Conservation (phyloP, 2,113 vertebrate species). For the Pithys albifrons region DNA sequence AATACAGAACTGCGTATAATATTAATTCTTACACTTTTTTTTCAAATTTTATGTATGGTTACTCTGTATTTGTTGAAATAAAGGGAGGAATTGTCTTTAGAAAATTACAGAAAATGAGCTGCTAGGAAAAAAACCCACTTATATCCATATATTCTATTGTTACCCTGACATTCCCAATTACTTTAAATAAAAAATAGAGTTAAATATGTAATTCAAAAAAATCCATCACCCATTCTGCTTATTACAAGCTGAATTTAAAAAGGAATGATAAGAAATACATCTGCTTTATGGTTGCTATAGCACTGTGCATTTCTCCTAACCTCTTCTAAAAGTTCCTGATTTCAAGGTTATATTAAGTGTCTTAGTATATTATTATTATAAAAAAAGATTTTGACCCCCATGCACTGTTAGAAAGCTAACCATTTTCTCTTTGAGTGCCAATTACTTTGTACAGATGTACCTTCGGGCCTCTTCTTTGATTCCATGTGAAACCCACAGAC, state of each 20-base stretch:
- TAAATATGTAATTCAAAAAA: background rate
- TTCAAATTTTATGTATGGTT: background rate
- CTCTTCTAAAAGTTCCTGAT: constrained; percentile 66
- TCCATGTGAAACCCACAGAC: constrained; percentile 25
- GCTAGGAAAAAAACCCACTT: background rate
- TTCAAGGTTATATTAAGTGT: constrained; percentile 70
- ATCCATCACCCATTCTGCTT: background rate
- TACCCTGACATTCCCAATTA: background rate
- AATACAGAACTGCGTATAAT: background rate
- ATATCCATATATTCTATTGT: background rate
- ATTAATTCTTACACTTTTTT: background rate
- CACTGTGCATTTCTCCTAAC: constrained; percentile 58
- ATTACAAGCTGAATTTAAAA: constrained; percentile 39
- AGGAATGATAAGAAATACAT: constrained; percentile 27
- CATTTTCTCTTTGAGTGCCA: constrained; percentile 71
- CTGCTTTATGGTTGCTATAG: constrained; percentile 62
- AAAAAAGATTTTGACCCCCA: constrained; percentile 65
- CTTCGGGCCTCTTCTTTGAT: constrained; percentile 51
- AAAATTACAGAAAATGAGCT: background rate
- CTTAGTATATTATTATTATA: constrained; percentile 64
- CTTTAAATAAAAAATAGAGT: background rate
- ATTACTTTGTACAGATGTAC: constrained; percentile 71
- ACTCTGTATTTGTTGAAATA: background rate
- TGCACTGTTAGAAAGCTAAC: constrained; percentile 62
- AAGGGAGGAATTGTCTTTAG: background rate